Evolutionary conservation across 2,797 vertebrate genomes (phyloP).

Genomic region (Erpetoichthys calabaricus): DNA sequence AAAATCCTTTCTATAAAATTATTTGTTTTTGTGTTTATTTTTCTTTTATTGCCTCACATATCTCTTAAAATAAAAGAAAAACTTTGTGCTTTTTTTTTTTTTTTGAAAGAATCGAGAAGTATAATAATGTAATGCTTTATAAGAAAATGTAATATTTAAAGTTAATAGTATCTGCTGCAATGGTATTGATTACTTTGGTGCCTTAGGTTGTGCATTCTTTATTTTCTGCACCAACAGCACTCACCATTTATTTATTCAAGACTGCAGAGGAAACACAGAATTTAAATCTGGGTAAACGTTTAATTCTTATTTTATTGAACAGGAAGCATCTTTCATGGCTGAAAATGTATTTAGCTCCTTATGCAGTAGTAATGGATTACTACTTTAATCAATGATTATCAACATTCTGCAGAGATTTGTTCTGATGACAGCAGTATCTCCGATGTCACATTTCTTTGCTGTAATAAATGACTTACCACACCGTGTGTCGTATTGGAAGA

Average conservation of each 20-base stretch:
- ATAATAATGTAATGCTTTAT: not conserved
- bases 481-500: no score
- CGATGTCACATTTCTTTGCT: conserved; percentile 22
- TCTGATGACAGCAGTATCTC: conserved; percentile 39
- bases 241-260: conserved; percentile 17
- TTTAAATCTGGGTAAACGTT: conserved; percentile 17
- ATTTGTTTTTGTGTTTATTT: no score
- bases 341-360: conserved; percentile 24
- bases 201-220: conserved; percentile 13
- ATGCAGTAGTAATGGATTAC: conserved; percentile 18
- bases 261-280: conserved; percentile 11
- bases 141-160: conserved; percentile 13
- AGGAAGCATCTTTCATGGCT: conserved; percentile 16
- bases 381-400: conserved; percentile 36
- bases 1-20: no score
- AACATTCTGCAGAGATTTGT: conserved; percentile 48
- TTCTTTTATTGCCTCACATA: no score
- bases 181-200: conserved; percentile 19
- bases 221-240: conserved; percentile 18
- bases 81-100: no score
- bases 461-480: not conserved
- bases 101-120: not conserved
- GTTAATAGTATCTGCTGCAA: conserved; percentile 28
- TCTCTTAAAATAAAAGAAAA: no score
- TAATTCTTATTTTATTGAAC: conserved; percentile 23